Percentiles rank a stretch among this genome's conserved stretches.
Conservation (phyloP, 2,797 vertebrate species). For the Apogon talboti region DNA sequence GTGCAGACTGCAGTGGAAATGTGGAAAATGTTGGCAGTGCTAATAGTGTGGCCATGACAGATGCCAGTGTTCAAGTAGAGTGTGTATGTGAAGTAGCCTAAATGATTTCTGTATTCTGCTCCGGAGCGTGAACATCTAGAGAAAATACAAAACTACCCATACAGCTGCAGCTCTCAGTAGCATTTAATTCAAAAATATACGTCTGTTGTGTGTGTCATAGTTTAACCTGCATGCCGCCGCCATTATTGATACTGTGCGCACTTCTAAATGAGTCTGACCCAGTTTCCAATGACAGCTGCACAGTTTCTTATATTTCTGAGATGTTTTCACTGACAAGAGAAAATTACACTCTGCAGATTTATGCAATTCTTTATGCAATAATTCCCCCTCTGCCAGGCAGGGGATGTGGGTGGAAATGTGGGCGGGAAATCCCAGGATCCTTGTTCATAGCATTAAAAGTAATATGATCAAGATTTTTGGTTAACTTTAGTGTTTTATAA, state of each 20-base stretch:
- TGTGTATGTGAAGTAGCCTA: constrained; percentile 49
- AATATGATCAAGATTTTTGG: constrained; percentile 51
- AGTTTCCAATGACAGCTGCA: constrained; percentile 67
- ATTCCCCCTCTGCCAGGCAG: constrained; percentile 45
- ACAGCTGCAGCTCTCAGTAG: constrained; percentile 14
- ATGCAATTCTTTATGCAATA: constrained; percentile 61
- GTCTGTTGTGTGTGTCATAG: constrained; percentile 33
- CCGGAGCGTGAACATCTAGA: constrained; percentile 14
- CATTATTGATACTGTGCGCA: constrained; percentile 44
- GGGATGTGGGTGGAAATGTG: constrained; percentile 53
- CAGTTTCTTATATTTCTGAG: constrained; percentile 54
- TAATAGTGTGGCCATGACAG: constrained; percentile 60
- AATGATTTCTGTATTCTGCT: constrained; percentile 50
- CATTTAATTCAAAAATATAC: constrained; percentile 46
- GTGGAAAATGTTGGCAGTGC: constrained; percentile 52
- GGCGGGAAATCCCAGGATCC: constrained; percentile 62
- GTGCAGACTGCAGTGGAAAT: constrained; percentile 45
- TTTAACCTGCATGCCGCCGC: constrained; percentile 60
- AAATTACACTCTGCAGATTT: constrained; percentile 54
- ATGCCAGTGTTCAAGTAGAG: constrained; percentile 56
- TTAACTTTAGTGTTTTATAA: constrained; percentile 38
- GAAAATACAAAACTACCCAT: constrained; percentile 35
- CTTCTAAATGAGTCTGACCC: constrained; percentile 70
- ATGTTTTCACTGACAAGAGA: constrained; percentile 46
- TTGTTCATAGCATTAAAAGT: constrained; percentile 45